These are phyloP conservation scores for Phalera bucephala DNA, from an alignment of 2,888 invertebrate genomes.

Conservation along the genomic window DNA sequence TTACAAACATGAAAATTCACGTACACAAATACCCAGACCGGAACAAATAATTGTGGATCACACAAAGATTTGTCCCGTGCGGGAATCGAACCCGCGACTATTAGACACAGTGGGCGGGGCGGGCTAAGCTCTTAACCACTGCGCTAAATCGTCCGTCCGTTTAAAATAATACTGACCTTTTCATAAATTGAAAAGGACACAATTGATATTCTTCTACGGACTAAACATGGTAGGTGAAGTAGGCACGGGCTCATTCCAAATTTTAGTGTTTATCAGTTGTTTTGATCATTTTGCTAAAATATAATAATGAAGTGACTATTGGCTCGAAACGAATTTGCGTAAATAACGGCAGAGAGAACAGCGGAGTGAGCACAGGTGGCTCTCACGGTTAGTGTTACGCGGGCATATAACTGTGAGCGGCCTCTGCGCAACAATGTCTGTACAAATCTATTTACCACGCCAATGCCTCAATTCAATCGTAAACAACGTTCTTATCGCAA, in stretches of 20 bases:
- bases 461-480: background rate
- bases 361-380: conserved; percentile 27
- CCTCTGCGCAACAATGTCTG: conserved; percentile 2
- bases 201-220: background rate
- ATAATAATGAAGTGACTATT: background rate
- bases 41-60: no score
- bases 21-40: no score
- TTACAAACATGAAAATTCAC: no score
- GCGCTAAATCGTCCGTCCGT: no score
- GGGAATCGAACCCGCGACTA: no score
- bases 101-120: no score
- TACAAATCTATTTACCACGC: background rate
- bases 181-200: background rate
- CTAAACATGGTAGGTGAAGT: no score
- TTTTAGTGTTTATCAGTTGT: no score
- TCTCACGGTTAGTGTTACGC: conserved; percentile 46
- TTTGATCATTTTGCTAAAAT: background rate
- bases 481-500: background rate
- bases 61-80: no score
- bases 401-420: conserved; percentile 36
- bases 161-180: background rate
- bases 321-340: conserved; percentile 9
- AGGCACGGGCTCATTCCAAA: no score
- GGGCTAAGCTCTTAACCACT: no score
- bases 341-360: conserved; percentile 30